Base-by-base conservation (phyloP, 2,797 vertebrate species). In the Lutra lutra region DNA sequence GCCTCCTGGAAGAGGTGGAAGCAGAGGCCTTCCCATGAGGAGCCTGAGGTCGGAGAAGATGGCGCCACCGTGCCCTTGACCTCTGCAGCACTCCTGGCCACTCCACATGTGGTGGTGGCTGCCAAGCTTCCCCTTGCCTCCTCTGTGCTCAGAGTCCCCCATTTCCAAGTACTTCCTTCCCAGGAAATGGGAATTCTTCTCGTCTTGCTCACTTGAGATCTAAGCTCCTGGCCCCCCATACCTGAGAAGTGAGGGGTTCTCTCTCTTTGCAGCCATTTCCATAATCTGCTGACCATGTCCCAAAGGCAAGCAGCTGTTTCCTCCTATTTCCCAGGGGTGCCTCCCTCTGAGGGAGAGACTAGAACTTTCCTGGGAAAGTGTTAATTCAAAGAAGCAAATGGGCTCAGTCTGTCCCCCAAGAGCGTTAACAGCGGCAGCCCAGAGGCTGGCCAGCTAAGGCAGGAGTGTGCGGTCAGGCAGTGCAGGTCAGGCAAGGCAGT, bases 71-170 rank as follows among this genome's bases (percentile, higher is more conserved):
- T 46, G 40, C 72, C 70, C 25, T 27, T 46, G 72, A 46, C 38
- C 0, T 2, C 40, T 20, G 3, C 38, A 0, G 43, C 1, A 8
- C n/a, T 46, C 32, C 46, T 3, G n/a, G 73, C 32, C 23, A 43
- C 29, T 1, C 62, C 25, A 2, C 4, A 3, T 2, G 35, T 10
- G 66, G 43, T 4, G 3, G 23, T 46, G 23, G 20, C 1, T 29
- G 3, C 29, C 80, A 5, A 20, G 92, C 43, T 18, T 46, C 64
- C 73, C 3, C 11, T 70, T 18, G 35, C 73, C 75, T 78, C 21
- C 95, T 60, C 38, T 54, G 68, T 25, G 40, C 23, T 40, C 54
- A 2, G 21, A 15, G 4, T 54, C 10, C 9, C 40, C 20, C 32
- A 10, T 51, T 56, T 54, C 29, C 64, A 75, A 43, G 35, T 56